Evolutionary conservation across 1,140 invertebrate species (phyloP), one percentile per base, ranked within the genome.

Genomic region (Trialeurodes vaporariorum): DNA sequence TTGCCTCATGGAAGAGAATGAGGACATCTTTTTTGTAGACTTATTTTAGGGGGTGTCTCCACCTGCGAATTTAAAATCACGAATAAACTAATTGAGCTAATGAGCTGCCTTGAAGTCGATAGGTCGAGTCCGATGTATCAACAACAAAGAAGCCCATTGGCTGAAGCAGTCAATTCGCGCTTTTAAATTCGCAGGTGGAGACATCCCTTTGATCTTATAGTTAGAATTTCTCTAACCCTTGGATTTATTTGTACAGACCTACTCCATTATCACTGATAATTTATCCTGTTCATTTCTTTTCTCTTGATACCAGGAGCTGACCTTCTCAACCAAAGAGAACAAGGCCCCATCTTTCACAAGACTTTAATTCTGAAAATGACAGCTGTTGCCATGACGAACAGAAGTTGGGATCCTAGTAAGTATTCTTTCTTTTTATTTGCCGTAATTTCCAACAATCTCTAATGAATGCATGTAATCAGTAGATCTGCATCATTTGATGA

Each of bases 371-470:
- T 49, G 25, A 63, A 25, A 68, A 73, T 73, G 72, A 72, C 72
- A 76, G 81, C 76, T 76, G 77, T 83, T 75, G 78, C 82, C 77
- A 84, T 84, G 81, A 81, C 83, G 69, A 82, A 83, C 73, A 78
- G 81, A 68, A 84, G 84, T 76, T 85, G 83, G 82, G 84, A 86
- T 80, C 83, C 84, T 75, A 81, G 84, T 86, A 77, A 83, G 77
- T 75, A 40, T 49, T 49, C 5, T 49, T 49, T 17, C 17, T 9
- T 49, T 49, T 49, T 49, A 49, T 49, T 49, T 17, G n/a, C n/a
- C n/a, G n/a, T n/a, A n/a, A n/a, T n/a, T n/a, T n/a, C n/a, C n/a
- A n/a, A n/a, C n/a, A n/a, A n/a, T n/a, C n/a, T n/a, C n/a, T n/a
- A n/a, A n/a, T n/a, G n/a, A n/a, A n/a, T n/a, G n/a, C n/a, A n/a